phyloP scores from a whole-genome alignment of 2,797 vertebrate species.

The Okamejei kenojei region DNA sequence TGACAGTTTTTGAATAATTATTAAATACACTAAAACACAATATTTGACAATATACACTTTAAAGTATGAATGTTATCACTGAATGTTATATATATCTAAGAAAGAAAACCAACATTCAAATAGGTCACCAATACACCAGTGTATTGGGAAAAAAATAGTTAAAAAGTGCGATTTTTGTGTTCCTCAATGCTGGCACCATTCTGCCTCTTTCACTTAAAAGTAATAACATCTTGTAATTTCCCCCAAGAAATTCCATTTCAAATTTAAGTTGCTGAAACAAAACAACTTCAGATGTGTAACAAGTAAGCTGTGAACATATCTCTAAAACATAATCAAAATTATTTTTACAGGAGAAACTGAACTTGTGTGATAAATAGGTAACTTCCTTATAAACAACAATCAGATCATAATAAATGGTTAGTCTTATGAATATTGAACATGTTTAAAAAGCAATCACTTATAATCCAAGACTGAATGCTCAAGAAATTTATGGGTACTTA shows the following conservation, averaged over 20 bases:
- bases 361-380: not conserved
- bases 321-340: not conserved
- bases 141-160: conserved; percentile 20
- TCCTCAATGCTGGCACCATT: not conserved
- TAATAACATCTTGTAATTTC: not conserved
- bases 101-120: conserved; percentile 30
- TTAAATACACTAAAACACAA: conserved; percentile 31
- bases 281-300: not conserved
- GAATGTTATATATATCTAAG: conserved; percentile 22
- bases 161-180: conserved; percentile 12
- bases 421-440: not conserved
- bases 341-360: not conserved
- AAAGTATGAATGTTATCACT: conserved; percentile 22
- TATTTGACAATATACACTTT: conserved; percentile 36
- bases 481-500: not conserved
- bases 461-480: not conserved
- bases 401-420: not conserved
- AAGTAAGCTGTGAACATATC: not conserved
- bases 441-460: not conserved
- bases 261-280: conserved; percentile 13
- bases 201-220: not conserved
- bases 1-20: conserved; percentile 25
- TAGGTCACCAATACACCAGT: conserved; percentile 29
- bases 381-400: not conserved
- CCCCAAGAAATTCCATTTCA: not conserved